Conservation (phyloP, 2,888 invertebrate species). For the Emmelina monodactyla region DNA sequence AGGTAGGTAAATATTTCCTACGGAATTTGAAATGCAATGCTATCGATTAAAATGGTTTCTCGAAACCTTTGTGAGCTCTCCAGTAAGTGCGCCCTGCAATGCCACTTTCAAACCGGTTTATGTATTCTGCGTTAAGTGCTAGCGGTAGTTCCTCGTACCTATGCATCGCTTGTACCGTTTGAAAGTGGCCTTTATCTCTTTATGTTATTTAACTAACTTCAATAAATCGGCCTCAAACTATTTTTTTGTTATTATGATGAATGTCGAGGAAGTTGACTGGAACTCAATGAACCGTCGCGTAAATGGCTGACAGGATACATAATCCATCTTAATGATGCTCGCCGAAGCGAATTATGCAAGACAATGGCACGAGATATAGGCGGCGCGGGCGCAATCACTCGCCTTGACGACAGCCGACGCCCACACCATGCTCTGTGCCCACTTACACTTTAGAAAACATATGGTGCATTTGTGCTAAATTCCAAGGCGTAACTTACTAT, state of each 20-base stretch:
- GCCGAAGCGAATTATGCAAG: conserved; percentile 44
- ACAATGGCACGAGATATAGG: conserved; percentile 39
- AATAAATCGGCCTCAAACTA: too few relatives aligned
- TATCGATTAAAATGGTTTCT: not conserved
- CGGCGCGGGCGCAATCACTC: conserved; percentile 23
- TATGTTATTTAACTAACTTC: too few relatives aligned
- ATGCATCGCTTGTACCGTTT: too few relatives aligned
- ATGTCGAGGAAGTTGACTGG: conserved; percentile 18
- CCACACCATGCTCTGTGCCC: conserved; percentile 27
- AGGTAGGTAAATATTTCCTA: not conserved
- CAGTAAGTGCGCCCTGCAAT: conserved; percentile 26
- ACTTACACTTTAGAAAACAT: too few relatives aligned
- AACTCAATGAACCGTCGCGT: conserved; percentile 44
- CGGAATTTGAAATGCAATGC: not conserved
- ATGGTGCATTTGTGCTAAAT: too few relatives aligned
- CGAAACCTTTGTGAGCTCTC: conserved; percentile 30
- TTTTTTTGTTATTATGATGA: too few relatives aligned
- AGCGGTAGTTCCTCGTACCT: conserved; percentile 1
- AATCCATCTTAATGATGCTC: conserved; percentile 37
- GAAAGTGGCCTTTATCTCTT: too few relatives aligned
- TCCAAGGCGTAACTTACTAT: conserved; percentile 25
- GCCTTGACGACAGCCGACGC: conserved; percentile 42
- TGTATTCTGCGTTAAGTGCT: conserved; percentile 9
- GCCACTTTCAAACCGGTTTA: conserved; percentile 51
- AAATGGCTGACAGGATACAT: conserved; percentile 45